Conservation (phyloP, 2,113 vertebrate species). For the Neopipo cinnamomea region DNA sequence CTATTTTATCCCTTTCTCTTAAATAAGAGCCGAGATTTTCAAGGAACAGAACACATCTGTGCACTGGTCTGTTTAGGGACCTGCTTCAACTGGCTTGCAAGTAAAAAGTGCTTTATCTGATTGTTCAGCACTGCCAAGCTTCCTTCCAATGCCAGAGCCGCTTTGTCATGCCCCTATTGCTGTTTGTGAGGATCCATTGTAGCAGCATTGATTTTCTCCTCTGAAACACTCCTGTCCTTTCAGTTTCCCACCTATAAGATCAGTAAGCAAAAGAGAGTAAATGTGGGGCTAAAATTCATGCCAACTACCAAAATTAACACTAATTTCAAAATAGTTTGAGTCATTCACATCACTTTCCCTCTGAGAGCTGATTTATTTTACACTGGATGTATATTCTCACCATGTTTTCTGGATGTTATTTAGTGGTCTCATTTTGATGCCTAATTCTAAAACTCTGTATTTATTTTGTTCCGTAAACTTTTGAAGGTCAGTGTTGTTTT, state of each 20-base stretch:
- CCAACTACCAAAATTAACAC: background rate
- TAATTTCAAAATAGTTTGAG: background rate
- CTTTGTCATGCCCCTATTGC: background rate
- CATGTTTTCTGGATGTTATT: background rate
- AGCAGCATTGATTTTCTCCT: background rate
- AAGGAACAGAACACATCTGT: background rate
- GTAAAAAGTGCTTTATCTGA: constrained; percentile 16
- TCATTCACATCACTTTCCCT: background rate
- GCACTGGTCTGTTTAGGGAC: background rate
- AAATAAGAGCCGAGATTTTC: background rate
- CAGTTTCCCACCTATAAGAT: background rate
- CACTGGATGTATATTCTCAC: background rate
- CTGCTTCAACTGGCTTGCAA: background rate
- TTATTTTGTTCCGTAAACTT: background rate
- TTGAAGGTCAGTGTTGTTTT: background rate
- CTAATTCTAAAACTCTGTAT: background rate
- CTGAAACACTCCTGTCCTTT: background rate
- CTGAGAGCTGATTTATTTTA: background rate
- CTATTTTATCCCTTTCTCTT: background rate
- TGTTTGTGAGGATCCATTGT: background rate
- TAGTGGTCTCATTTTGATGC: background rate
- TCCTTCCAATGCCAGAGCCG: background rate
- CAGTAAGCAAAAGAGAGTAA: background rate
- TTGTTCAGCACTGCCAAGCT: background rate
- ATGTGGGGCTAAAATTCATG: background rate